These are phyloP conservation scores for Geococcyx californianus DNA, from an alignment of 2,113 vertebrate species.

Conservation along the genomic window DNA sequence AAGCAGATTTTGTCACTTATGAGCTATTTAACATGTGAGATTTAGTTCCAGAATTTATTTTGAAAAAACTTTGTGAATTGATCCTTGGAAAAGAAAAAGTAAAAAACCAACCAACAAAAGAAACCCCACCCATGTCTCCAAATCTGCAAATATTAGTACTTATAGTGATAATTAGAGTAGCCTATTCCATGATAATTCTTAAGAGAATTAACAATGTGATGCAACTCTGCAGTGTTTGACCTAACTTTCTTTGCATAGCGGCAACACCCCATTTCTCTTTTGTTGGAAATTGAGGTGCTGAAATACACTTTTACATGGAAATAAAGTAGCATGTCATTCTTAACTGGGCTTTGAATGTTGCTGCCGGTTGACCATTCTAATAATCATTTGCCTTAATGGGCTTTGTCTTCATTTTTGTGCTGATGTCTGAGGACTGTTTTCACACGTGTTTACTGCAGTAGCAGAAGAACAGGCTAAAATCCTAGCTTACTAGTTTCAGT, in stretches of 20 bases:
- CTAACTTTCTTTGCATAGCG: background rate
- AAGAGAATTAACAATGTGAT: background rate
- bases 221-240: background rate
- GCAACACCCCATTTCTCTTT: background rate
- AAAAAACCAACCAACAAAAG: background rate
- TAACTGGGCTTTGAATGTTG: background rate
- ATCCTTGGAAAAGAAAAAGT: background rate
- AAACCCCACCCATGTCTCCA: background rate
- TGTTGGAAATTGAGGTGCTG: background rate
- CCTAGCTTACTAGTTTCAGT: background rate
- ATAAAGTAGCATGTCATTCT: background rate
- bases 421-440: background rate
- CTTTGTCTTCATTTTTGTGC: background rate
- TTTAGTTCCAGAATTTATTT: background rate
- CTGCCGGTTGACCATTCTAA: rapidly evolving
- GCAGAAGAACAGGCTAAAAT: background rate
- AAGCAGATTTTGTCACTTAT: background rate
- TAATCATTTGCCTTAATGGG: background rate
- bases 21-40: background rate
- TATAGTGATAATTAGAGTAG: background rate
- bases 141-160: background rate
- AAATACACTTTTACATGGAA: background rate
- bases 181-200: background rate
- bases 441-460: background rate
- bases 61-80: background rate